Evolutionary conservation across 2,113 vertebrate genomes (phyloP).

Genomic region (Caracal caracal): DNA sequence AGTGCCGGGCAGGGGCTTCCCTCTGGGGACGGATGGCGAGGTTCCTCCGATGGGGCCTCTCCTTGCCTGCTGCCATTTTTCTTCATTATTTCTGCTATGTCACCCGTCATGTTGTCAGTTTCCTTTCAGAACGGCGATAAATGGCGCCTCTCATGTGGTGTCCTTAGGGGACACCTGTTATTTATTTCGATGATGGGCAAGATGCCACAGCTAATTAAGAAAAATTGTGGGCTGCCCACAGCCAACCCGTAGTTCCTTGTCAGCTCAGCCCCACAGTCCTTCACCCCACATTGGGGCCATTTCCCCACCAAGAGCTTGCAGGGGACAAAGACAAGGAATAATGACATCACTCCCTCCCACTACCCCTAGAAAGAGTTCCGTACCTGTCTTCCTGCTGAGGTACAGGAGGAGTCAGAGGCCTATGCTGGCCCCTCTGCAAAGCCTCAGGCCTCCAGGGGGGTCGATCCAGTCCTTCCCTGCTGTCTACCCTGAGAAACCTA

Average conservation of each 20-base stretch:
- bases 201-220: constrained; percentile 87
- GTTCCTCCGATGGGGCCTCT: constrained; percentile 66
- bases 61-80: constrained; percentile 83
- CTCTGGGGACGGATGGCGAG: neutral
- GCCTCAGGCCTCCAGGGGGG: neutral
- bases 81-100: constrained; percentile 89
- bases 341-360: neutral
- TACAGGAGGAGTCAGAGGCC: neutral
- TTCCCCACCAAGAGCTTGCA: neutral
- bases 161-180: constrained; percentile 87
- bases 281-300: constrained; percentile 17
- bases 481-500: neutral
- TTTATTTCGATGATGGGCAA: constrained; percentile 88
- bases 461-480: neutral
- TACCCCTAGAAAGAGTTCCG: neutral
- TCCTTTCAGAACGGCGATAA: constrained; percentile 86
- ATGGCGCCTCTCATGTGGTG: constrained; percentile 85
- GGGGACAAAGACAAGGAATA: neutral
- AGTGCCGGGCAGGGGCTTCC: neutral
- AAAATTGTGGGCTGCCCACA: constrained; percentile 81
- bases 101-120: constrained; percentile 86
- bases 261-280: constrained; percentile 49
- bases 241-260: constrained; percentile 53
- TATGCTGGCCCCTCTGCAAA: neutral
- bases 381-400: neutral